Evolutionary conservation across 1,140 invertebrate species (phyloP).

Genomic region (Drosophila santomea): DNA sequence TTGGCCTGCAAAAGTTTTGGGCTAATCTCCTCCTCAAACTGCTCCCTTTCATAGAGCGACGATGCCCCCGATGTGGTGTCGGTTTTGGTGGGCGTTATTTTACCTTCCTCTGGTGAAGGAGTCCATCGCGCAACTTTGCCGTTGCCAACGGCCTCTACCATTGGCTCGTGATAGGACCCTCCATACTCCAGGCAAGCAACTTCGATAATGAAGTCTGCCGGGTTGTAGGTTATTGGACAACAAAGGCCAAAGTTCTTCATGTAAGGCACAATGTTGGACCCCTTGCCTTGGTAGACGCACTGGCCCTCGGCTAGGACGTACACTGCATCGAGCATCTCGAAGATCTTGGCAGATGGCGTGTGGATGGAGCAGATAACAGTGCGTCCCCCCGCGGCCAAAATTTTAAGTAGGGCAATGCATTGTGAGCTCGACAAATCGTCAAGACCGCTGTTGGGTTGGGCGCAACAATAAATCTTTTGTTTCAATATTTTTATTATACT

Average conservation of each 20-base stretch:
- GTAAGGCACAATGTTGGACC: constrained; percentile 89
- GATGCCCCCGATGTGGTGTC: constrained; percentile 80
- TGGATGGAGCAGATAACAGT: constrained; percentile 97
- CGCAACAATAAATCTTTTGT: background rate
- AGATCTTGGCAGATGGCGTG: constrained; percentile 93
- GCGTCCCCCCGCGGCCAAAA: constrained; percentile 91
- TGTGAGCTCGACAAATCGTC: constrained; percentile 92
- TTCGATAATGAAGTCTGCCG: constrained; percentile 93
- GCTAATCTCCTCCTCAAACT: constrained; percentile 80
- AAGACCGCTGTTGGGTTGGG: constrained; percentile 86
- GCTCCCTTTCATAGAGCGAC: constrained; percentile 73
- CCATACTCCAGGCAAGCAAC: constrained; percentile 91
- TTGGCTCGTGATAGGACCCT: constrained; percentile 86
- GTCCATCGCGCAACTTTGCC: constrained; percentile 86
- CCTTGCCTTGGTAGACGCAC: constrained; percentile 90
- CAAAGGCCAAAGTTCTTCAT: constrained; percentile 88
- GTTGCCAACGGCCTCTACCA: constrained; percentile 88
- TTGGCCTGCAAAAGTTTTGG: constrained; percentile 86
- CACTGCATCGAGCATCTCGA: constrained; percentile 91
- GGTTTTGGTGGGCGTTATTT: constrained; percentile 62
- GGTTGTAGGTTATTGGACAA: constrained; percentile 92
- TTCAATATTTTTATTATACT: constrained; percentile 63
- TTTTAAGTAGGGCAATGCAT: constrained; percentile 90
- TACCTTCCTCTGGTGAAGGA: constrained; percentile 34
- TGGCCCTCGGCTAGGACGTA: constrained; percentile 90